Conservation (phyloP, 2,113 vertebrate genomes). For the Speoplatyrhinus poulsoni region DNA sequence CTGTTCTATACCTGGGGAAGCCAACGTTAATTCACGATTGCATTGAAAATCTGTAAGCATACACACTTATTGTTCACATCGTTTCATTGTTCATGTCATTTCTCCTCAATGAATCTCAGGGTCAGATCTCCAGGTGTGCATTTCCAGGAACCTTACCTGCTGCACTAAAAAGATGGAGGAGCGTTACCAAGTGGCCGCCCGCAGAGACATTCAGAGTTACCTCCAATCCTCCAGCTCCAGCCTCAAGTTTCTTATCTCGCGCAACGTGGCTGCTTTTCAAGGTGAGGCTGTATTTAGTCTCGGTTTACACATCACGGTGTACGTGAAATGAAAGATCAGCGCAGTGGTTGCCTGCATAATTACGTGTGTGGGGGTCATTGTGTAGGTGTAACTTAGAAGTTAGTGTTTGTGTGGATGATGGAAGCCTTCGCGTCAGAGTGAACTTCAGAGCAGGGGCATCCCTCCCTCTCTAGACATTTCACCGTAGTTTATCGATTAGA, state of each 20-base stretch:
- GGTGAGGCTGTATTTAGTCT: conserved; percentile 71
- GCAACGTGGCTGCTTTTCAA: conserved; percentile 86
- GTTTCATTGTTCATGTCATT: conserved; percentile 10
- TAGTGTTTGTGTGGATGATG: conserved; percentile 42
- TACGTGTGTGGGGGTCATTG: neutral
- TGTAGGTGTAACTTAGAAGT: conserved; percentile 27
- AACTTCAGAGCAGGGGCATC: conserved; percentile 50
- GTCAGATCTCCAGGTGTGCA: conserved; percentile 85
- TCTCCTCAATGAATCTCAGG: conserved; percentile 63
- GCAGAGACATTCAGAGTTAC: conserved; percentile 82
- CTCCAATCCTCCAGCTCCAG: conserved; percentile 82
- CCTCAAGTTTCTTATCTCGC: conserved; percentile 83
- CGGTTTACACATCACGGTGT: neutral
- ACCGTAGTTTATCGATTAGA: conserved; percentile 49
- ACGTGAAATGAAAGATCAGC: conserved; percentile 2
- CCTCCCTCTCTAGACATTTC: conserved; percentile 35
- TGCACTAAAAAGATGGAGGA: conserved; percentile 91
- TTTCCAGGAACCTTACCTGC: conserved; percentile 79
- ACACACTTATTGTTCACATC: neutral
- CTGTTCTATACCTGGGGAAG: neutral
- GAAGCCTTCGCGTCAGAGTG: conserved; percentile 34
- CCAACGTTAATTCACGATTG: neutral
- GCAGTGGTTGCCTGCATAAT: conserved; percentile 40
- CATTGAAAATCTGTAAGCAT: neutral
- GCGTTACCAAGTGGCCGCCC: conserved; percentile 80